phyloP scores from a whole-genome alignment of 2,888 invertebrate genomes.

The Tachina fera region DNA sequence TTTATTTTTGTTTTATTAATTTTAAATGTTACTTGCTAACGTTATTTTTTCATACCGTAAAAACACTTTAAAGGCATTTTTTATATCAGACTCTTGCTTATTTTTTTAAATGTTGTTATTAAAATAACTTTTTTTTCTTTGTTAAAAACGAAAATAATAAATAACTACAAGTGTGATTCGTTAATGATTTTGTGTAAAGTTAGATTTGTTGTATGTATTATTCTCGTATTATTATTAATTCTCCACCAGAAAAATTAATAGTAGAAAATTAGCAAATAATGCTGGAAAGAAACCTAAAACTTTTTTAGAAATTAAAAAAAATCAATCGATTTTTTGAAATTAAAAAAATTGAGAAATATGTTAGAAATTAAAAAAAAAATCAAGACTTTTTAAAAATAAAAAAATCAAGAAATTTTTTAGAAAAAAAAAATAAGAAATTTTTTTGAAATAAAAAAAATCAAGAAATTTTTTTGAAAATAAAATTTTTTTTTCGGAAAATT shows the following conservation, averaged over 20 bases:
- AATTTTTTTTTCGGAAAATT: no score
- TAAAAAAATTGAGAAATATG: no score
- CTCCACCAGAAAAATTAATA: neutral
- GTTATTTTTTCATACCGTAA: slow-evolving; percentile 72
- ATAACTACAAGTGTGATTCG: slow-evolving; percentile 62
- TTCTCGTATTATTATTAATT: neutral
- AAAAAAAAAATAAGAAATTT: no score
- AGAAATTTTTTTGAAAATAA: no score
- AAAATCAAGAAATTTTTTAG: no score
- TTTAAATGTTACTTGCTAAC: slow-evolving; percentile 64
- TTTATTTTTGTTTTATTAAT: slow-evolving; percentile 55
- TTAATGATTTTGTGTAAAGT: slow-evolving; percentile 49
- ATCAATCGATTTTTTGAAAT: neutral
- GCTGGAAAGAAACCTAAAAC: no score
- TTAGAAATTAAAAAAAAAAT: neutral
- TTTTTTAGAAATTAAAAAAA: neutral
- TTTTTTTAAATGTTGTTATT: slow-evolving; percentile 49
- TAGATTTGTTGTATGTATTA: neutral
- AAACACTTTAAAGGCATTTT: slow-evolving; percentile 81
- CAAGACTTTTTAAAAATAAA: no score
- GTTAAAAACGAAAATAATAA: neutral
- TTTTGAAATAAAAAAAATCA: no score
- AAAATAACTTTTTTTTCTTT: slow-evolving; percentile 49
- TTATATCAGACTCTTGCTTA: slow-evolving; percentile 81
- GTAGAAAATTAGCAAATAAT: no score